Conservation (phyloP, 1,140 invertebrate species). For the Drosophila tsacasi region DNA sequence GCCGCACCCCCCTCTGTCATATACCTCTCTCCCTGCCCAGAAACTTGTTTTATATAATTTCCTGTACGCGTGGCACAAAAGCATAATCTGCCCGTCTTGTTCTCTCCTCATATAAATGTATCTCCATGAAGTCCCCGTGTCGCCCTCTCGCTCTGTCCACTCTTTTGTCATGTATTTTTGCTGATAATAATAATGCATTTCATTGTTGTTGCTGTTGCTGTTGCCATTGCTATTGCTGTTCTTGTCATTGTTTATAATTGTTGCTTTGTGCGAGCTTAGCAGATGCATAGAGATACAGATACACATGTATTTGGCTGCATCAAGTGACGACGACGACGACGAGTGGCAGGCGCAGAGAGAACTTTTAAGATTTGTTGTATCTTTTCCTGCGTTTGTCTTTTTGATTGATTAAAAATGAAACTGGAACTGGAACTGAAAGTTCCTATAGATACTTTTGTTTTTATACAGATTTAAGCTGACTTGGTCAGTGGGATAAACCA, state of each 20-base stretch:
- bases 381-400: conserved; percentile 17
- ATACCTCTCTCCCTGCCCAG: conserved; percentile 6
- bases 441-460: not conserved
- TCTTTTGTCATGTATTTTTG: conserved; percentile 79
- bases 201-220: conserved; percentile 41
- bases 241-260: conserved; percentile 74
- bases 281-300: conserved; percentile 56
- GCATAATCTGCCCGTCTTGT: conserved; percentile 58
- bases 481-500: conserved; percentile 2
- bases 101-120: conserved; percentile 12
- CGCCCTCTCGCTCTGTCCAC: conserved; percentile 21
- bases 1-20: not conserved
- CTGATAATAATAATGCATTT: conserved; percentile 82
- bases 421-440: not conserved
- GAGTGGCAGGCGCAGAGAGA: conserved; percentile 23
- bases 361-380: conserved; percentile 23
- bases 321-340: conserved; percentile 30
- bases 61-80: conserved; percentile 80
- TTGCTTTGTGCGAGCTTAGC: conserved; percentile 60
- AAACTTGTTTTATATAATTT: conserved; percentile 82
- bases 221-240: conserved; percentile 32
- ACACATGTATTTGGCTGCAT: conserved; percentile 47
- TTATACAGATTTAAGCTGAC: not conserved
- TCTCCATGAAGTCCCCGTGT: conserved; percentile 19
- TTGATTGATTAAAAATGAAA: conserved; percentile 67